Percentiles rank a stretch among this genome's conserved stretches.
Conservation (phyloP, 2,113 vertebrate species). For the Myxocyprinus asiaticus region DNA sequence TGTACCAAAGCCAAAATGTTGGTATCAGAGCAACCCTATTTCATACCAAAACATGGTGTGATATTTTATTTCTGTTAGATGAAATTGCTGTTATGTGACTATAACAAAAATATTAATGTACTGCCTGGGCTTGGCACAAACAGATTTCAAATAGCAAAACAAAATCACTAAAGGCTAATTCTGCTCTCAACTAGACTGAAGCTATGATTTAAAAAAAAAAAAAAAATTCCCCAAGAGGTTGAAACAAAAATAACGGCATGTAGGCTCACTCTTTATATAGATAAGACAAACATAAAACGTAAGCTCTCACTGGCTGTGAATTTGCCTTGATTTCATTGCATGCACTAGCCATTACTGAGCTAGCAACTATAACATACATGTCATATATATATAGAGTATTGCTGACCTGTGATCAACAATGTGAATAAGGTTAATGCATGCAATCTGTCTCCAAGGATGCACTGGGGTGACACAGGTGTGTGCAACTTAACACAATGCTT, state of each 20-base stretch:
- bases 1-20: no score
- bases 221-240: no score
- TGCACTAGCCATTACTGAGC: not conserved
- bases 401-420: slow-evolving; percentile 4
- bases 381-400: not conserved
- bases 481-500: slow-evolving; percentile 11
- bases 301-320: not conserved
- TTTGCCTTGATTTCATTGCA: not conserved
- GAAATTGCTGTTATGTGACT: slow-evolving; percentile 6
- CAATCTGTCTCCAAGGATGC: slow-evolving; percentile 13
- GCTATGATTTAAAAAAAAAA: no score
- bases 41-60: not conserved
- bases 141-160: slow-evolving; percentile 8
- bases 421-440: slow-evolving; percentile 29
- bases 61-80: not conserved
- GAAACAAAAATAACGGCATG: no score
- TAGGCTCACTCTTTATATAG: not conserved
- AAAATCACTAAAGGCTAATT: slow-evolving; percentile 12
- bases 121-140: slow-evolving; percentile 23
- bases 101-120: slow-evolving; percentile 30
- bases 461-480: slow-evolving; percentile 2
- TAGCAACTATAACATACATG: not conserved
- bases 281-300: not conserved
- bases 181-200: no score
- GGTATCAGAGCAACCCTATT: no score